These are phyloP conservation scores for Tapirus terrestris DNA, from an alignment of 2,113 vertebrate genomes.

Conservation along the genomic window DNA sequence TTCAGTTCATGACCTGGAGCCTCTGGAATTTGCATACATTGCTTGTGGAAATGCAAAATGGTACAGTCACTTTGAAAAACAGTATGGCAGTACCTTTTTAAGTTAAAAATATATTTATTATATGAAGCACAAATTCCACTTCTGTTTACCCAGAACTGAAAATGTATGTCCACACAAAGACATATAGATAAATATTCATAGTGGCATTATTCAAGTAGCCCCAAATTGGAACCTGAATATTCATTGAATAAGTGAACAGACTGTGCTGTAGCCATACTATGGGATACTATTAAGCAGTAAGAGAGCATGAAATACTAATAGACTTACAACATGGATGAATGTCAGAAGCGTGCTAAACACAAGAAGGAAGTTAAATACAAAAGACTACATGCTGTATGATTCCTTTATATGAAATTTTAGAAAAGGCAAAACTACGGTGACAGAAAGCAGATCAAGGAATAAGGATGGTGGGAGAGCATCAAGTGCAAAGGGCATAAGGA, in stretches of 20 bases:
- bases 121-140: neutral
- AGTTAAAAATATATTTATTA: neutral
- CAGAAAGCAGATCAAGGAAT: neutral
- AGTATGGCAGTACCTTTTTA: neutral
- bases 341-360: neutral
- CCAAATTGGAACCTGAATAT: neutral
- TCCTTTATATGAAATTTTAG: neutral
- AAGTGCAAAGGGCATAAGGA: neutral
- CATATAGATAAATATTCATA: neutral
- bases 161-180: neutral
- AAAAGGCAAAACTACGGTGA: neutral
- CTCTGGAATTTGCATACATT: neutral
- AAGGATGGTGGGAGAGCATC: neutral
- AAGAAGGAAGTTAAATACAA: neutral
- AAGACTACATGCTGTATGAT: neutral
- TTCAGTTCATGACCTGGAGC: neutral
- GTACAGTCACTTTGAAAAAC: neutral
- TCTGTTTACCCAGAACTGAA: constrained; percentile 9
- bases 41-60: neutral
- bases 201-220: neutral
- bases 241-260: neutral
- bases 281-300: neutral
- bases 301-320: neutral
- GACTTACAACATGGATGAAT: neutral
- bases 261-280: neutral